Base-by-base conservation (phyloP, 1,140 invertebrate genomes). In the Drosophila punjabiensis region DNA sequence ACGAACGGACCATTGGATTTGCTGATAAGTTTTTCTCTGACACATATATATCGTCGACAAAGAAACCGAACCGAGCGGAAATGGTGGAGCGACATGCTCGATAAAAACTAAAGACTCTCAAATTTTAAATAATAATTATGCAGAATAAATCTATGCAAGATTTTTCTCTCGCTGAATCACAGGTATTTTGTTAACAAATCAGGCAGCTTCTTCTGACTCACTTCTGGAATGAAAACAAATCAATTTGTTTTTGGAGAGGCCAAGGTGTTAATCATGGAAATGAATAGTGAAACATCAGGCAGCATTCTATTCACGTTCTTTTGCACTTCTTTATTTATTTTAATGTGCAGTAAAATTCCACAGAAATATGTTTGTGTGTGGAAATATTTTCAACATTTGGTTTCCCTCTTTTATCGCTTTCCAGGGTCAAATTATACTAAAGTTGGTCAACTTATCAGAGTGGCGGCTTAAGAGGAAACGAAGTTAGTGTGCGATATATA, bases 11-110 rank as follows among this genome's bases (percentile, higher is more conserved):
- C 67, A 76, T 35, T 68, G 68, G 50, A 58, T 68, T 78, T 64
- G n/a, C 81, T 89, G 85, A 89, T 90, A 90, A 81, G 60, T 79
- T 56, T 67, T 47, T 50, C 60, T 67, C 67, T 89, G 85, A 88
- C 85, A 82, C 85, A 89, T 58, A 89, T 58, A 89, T 58, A 24
- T 79, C 43, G 37, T 10, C 7, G 20, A 13, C 18, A 45, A 55
- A 41, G 32, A 75, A 62, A 41, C 28, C n/a, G 16, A 64, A 59
- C 41, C 18, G 37, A 58, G 39, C 79, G 78, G 69, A 86, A 79
- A 62, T 75, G 41, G 39, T 35, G 24, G 24, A 47, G 9, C 43
- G 39, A 68, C 24, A 75, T 63, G 55, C 56, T 30, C 32, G 50
- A 65, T 65, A 61, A 58, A 56, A 76, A 37, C 60, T 28, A 6